Conservation (phyloP, 1,140 invertebrate species). For the Trichomalopsis sarcophagae region DNA sequence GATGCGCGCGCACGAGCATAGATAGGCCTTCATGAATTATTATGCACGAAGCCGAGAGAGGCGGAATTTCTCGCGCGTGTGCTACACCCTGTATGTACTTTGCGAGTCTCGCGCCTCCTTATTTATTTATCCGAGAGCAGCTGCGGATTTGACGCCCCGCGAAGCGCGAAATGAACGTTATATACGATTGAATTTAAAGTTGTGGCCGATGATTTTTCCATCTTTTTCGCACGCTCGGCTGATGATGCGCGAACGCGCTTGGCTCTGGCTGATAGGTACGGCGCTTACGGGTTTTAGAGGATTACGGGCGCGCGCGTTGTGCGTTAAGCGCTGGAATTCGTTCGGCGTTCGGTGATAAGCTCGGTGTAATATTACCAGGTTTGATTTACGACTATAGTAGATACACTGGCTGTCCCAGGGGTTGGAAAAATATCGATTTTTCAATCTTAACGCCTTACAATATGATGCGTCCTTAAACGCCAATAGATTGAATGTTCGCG, state of each 20-base stretch:
- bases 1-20: no score
- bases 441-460: no score
- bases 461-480: no score
- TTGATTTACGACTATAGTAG: neutral
- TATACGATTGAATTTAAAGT: neutral
- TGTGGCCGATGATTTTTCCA: no score
- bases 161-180: neutral
- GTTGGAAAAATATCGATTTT: no score
- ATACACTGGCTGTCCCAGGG: no score
- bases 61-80: no score
- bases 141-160: neutral
- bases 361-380: neutral
- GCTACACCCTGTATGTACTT: no score
- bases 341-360: neutral
- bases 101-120: neutral
- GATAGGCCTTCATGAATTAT: no score
- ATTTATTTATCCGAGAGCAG: neutral
- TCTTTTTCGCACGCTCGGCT: neutral
- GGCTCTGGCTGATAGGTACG: neutral
- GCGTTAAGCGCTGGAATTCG: neutral
- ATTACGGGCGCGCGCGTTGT: neutral
- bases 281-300: neutral
- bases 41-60: no score
- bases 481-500: no score
- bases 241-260: neutral